Percentiles rank a stretch among this genome's conserved stretches.
phyloP scores from a whole-genome alignment of 2,888 invertebrate genomes.

The Philonicus albiceps region DNA sequence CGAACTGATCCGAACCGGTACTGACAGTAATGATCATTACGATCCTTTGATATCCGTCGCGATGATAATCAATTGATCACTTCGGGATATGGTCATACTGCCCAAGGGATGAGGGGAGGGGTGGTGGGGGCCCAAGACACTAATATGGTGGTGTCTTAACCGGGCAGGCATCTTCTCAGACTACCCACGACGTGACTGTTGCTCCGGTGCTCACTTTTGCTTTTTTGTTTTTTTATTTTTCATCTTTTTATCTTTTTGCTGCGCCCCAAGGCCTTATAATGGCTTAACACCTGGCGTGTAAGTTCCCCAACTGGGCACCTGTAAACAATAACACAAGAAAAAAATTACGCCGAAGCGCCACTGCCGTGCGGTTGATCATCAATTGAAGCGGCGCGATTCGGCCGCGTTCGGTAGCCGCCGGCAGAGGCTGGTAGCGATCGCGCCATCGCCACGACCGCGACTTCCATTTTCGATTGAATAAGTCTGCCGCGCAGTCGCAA shows the following conservation, averaged over 20 bases:
- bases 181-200: not conserved
- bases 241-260: not conserved
- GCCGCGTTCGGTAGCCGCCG: not conserved
- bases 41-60: constrained; percentile 16
- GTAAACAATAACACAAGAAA: constrained; percentile 33
- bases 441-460: not conserved
- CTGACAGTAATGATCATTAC: constrained; percentile 38
- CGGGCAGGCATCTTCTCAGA: not conserved
- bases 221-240: not conserved
- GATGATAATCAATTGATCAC: constrained; percentile 37
- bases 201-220: not conserved
- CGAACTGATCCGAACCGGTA: constrained; percentile 20
- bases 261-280: constrained; percentile 18
- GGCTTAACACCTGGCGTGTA: constrained; percentile 42
- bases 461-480: constrained; percentile 25
- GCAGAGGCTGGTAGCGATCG: not conserved
- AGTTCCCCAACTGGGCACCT: constrained; percentile 41
- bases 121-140: not conserved
- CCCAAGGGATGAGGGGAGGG: no score
- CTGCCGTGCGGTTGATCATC: constrained; percentile 9
- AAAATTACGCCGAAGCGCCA: constrained; percentile 35
- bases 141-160: not conserved
- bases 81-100: not conserved
- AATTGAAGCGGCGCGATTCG: constrained; percentile 19
- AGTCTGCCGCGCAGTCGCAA: not conserved